Evolutionary conservation across 2,797 vertebrate species (phyloP), one percentile per base, ranked within the genome.

Genomic region (Phalanger gymnotis): DNA sequence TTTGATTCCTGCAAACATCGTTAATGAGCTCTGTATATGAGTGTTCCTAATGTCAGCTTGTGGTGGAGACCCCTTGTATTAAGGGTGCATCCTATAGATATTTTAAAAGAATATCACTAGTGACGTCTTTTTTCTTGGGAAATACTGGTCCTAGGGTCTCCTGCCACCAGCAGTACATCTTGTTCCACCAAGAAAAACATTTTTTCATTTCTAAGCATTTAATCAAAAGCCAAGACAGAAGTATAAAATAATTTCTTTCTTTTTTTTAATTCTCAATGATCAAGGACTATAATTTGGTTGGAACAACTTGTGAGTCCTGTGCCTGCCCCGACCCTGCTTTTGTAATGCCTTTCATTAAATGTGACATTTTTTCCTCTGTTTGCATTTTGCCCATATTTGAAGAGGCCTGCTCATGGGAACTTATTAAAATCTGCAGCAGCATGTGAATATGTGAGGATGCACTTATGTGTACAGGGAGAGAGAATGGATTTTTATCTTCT

Each of bases 311-410:
- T 0, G 92, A 97, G 89, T n/a, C 4, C 12, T 53, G 4, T 95
- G 95, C 19, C 95, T 97, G 91, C 90, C 94, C 94, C 6, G 0
- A 92, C 3, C 10, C 92, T 94, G 47, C 95, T 94, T 27, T 97
- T 92, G 94, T 97, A 90, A 92, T 96, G 95, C 96, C 95, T 92
- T 96, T 98, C 98, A 98, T 98, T 97, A 97, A 96, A 98, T 95
- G 95, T 97, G 97, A 97, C 96, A 97, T 97, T 98, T 98, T 55
- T 98, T 98, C 98, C 95, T 97, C 96, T 98, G 91, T 91, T 96
- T 98, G 97, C 94, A 95, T 98, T 98, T 97, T 98, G 52, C 89
- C 90, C 1, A 0, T 95, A 92, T 98, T 98, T 96, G 96, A 98
- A 97, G 66, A 97, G 95, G 96, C 57, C 93, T 97, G 97, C 95